phyloP scores from a whole-genome alignment of 2,888 invertebrate genomes.

The Polietes domitor region DNA sequence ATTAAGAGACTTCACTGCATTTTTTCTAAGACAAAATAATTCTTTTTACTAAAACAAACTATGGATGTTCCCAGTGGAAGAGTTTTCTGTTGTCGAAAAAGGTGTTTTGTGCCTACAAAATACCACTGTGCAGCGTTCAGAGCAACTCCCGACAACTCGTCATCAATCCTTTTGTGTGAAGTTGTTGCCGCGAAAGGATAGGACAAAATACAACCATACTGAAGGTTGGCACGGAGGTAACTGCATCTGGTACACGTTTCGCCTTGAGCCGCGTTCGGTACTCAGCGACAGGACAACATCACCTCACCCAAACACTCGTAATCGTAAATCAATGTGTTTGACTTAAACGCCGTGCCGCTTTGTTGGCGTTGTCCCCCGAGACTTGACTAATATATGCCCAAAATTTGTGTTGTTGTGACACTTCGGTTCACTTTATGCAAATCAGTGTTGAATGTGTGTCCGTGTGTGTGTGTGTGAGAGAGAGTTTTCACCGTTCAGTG shows the following conservation, averaged over 20 bases:
- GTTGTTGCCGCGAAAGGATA: neutral
- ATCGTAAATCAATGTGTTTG: neutral
- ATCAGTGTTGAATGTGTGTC: conserved; percentile 47
- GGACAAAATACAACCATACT: neutral
- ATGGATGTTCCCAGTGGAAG: too few species aligned
- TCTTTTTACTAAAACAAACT: too few species aligned
- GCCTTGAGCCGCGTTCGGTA: neutral
- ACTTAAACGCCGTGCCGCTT: neutral
- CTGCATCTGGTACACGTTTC: neutral
- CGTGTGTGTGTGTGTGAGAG: conserved; percentile 14
- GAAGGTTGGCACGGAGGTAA: neutral
- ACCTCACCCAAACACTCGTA: neutral
- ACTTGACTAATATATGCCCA: neutral
- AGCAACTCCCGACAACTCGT: too few species aligned
- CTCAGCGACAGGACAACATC: too few species aligned
- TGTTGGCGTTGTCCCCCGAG: neutral
- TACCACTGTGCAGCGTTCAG: too few species aligned
- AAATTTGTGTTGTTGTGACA: conserved; percentile 52
- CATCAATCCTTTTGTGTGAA: neutral
- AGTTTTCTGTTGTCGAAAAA: too few species aligned
- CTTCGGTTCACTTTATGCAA: conserved; percentile 64
- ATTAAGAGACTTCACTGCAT: too few species aligned
- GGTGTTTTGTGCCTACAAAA: too few species aligned
- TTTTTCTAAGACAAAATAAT: too few species aligned
- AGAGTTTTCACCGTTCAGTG: conserved; percentile 59